Base-by-base conservation (phyloP, 2,888 invertebrate genomes). In the Athrips mouffetella region DNA sequence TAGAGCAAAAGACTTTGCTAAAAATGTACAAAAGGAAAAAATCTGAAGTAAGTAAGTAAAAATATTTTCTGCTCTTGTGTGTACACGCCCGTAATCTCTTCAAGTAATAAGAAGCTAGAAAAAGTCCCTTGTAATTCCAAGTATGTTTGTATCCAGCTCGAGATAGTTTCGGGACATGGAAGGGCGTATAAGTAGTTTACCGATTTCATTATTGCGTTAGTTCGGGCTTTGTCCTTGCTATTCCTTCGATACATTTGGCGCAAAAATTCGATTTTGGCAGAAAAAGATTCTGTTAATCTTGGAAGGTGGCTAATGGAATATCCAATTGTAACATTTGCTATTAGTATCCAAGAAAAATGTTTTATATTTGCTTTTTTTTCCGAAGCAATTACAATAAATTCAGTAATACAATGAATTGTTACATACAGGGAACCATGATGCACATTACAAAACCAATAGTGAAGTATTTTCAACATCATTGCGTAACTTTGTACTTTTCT, bases 51-150 rank as follows among this genome's bases (percentile, higher is more conserved):
- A n/a, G n/a, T n/a, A 11, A 33, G 5, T 2, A 33, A 33, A 4
- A 33, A 13, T 11, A 15, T 13, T 15, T 31, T 31, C n/a, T 29
- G 7, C 10, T 27, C 27, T 2, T 27, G 27, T 6, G 8, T 11
- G 11, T 7, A 31, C 11, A 10, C 31, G 15, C n/a, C 37, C 20
- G 18, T 20, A 20, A 37, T 37, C 16, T 20, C n/a, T 20, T n/a
- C 37, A 30, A 30, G 30, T 41, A 41, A 41, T 41, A 57, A 42
- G 51, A 20, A 51, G 46, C 41, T 45, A 58, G 50, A 50, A 52
- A 45, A 51, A 51, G 50, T 48, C 51, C 45, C 45, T 25, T 37
- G 41, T 42, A 49, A 46, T 46, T 45, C 49, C 45, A 53, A 33
- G 30, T 47, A 42, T 50, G 40, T 54, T 50, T 52, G 48, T 52